A percentile compares a stretch with the other conserved stretches of the same genome.
Evolutionary conservation across 37 sponge, comb jelly and placozoan genomes (phyloP).

Genomic region (Oopsacas minuta): DNA sequence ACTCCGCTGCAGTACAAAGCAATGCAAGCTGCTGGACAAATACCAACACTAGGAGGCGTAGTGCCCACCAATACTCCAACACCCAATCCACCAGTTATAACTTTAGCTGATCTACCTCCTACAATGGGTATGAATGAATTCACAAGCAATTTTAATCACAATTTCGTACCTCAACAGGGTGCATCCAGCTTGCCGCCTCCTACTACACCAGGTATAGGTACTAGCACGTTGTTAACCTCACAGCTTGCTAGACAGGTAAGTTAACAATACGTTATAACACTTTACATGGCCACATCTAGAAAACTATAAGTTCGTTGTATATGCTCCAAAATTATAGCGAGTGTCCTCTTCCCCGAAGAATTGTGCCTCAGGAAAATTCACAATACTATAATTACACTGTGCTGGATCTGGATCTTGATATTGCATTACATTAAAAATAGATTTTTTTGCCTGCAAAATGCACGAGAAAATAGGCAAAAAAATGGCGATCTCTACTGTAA

Average conservation of each 20-base stretch:
- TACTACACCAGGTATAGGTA: background rate
- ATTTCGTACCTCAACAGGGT: background rate
- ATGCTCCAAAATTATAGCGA: too few relatives aligned
- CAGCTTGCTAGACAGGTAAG: constrained; percentile 11
- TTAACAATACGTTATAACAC: too few relatives aligned
- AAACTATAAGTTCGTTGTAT: too few relatives aligned
- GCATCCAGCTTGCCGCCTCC: background rate
- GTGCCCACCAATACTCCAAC: background rate
- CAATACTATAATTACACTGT: too few relatives aligned
- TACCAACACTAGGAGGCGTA: constrained; percentile 64
- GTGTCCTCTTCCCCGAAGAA: too few relatives aligned
- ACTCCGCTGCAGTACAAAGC: constrained; percentile 97
- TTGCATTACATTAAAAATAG: too few relatives aligned
- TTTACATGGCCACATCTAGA: too few relatives aligned
- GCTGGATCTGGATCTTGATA: too few relatives aligned
- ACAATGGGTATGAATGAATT: constrained; percentile 14
- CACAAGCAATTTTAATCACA: constrained; percentile 26
- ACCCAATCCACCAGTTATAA: constrained; percentile 37
- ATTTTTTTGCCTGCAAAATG: too few relatives aligned
- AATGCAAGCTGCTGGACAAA: constrained; percentile 95
- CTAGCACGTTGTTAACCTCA: background rate
- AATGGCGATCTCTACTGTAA: background rate
- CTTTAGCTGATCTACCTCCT: constrained; percentile 74
- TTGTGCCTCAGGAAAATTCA: too few relatives aligned
- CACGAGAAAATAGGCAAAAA: too few relatives aligned